These are phyloP conservation scores for Vidua chalybeata DNA, from an alignment of 2,113 vertebrate species.

Conservation along the genomic window DNA sequence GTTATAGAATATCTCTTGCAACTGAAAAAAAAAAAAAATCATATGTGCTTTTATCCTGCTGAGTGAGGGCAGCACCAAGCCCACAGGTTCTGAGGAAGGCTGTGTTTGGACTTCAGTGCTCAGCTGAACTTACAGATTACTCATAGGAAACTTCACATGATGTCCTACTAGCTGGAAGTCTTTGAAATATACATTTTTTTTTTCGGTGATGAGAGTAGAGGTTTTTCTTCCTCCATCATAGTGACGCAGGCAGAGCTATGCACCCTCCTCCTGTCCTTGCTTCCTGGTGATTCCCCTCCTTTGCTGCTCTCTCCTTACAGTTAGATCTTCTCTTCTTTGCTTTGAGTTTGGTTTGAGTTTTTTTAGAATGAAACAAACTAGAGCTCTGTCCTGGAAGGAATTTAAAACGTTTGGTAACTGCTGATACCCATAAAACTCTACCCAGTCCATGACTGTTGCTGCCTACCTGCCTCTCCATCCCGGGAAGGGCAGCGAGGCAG, in stretches of 20 bases:
- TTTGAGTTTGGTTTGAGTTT: background rate
- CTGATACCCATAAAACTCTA: background rate
- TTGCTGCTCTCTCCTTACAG: background rate
- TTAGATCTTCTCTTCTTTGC: background rate
- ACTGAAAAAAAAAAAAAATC: background rate
- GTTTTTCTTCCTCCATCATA: background rate
- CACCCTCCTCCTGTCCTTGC: background rate
- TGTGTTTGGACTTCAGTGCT: background rate
- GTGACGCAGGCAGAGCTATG: background rate
- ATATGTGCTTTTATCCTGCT: background rate
- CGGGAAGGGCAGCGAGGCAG: background rate
- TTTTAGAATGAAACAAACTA: background rate
- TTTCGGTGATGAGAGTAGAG: background rate
- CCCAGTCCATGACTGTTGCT: fast-evolving
- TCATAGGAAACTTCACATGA: background rate
- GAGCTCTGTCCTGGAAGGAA: background rate
- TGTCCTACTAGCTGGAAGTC: background rate
- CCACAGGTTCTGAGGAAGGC: background rate
- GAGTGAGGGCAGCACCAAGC: background rate
- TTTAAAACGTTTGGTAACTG: background rate
- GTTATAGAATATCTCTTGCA: background rate
- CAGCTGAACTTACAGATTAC: background rate
- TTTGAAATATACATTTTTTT: background rate
- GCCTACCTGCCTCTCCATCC: background rate
- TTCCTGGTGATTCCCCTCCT: background rate